Percentiles rank a stretch among this genome's conserved stretches.
Evolutionary conservation across 2,888 invertebrate species (phyloP).

Genomic region (Cyaniris semiargus): DNA sequence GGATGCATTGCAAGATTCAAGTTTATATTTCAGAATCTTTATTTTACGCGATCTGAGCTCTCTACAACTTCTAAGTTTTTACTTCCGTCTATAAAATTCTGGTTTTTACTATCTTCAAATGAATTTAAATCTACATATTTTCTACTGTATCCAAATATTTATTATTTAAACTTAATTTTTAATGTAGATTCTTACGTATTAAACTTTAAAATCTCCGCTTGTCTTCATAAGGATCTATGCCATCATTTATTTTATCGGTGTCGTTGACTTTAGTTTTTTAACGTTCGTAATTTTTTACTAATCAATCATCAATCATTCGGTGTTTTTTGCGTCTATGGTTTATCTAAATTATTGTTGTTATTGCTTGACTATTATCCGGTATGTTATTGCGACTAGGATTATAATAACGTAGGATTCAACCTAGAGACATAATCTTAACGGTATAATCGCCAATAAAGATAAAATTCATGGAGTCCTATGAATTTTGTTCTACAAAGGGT

Average conservation of each 20-base stretch:
- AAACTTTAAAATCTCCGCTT: no score
- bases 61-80: not conserved
- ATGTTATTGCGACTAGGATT: no score
- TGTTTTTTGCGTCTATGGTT: not conserved
- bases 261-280: conserved; percentile 1
- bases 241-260: not conserved
- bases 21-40: not conserved
- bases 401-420: no score
- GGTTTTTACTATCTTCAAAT: not conserved
- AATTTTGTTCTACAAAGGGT: not conserved
- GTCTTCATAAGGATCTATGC: not conserved
- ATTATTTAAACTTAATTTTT: not conserved
- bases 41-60: not conserved
- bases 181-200: not conserved
- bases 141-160: no score
- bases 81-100: not conserved
- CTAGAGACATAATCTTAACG: not conserved
- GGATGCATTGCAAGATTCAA: not conserved
- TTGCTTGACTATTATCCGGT: no score
- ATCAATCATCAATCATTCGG: not conserved
- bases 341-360: not conserved
- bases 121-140: no score
- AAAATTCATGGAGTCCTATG: not conserved
- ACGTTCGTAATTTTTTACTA: not conserved
- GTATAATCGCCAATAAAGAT: not conserved